Percentiles rank a stretch among this genome's conserved stretches.
Conservation (phyloP, 2,113 vertebrate genomes). For the Indicator maculatus region DNA sequence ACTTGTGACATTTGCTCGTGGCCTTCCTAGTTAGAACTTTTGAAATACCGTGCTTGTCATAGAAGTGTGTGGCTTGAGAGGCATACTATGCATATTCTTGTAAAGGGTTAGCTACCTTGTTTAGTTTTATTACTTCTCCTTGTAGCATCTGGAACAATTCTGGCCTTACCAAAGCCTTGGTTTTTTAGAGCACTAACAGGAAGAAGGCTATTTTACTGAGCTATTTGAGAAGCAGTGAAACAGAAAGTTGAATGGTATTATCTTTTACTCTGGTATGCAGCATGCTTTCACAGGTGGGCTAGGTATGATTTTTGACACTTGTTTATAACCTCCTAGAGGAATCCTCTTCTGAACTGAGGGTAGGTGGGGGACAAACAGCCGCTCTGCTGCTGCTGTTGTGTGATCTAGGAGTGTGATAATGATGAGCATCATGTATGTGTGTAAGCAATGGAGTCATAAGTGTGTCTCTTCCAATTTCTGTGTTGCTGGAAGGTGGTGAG, state of each 20-base stretch:
- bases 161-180: conserved; percentile 40
- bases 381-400: not conserved
- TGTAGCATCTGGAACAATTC: conserved; percentile 71
- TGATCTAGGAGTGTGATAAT: not conserved
- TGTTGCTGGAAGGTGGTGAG: not conserved
- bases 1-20: conserved; percentile 6
- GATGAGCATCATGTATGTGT: not conserved
- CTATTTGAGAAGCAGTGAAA: conserved; percentile 56
- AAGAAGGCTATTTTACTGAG: conserved; percentile 47
- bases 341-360: not conserved
- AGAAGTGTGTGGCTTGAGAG: conserved; percentile 32
- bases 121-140: conserved; percentile 65
- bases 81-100: conserved; percentile 4
- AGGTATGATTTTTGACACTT: not conserved
- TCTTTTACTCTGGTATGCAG: not conserved
- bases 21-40: conserved; percentile 39
- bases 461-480: not conserved
- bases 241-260: not conserved
- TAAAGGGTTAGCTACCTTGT: conserved; percentile 48
- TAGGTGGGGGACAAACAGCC: not conserved
- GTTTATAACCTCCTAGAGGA: not conserved
- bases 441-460: not conserved
- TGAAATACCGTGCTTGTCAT: conserved; percentile 26
- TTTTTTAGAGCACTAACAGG: conserved; percentile 50
- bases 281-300: not conserved